These are phyloP conservation scores for Pygoscelis adeliae DNA, from an alignment of 2,113 vertebrate species.

Conservation along the genomic window DNA sequence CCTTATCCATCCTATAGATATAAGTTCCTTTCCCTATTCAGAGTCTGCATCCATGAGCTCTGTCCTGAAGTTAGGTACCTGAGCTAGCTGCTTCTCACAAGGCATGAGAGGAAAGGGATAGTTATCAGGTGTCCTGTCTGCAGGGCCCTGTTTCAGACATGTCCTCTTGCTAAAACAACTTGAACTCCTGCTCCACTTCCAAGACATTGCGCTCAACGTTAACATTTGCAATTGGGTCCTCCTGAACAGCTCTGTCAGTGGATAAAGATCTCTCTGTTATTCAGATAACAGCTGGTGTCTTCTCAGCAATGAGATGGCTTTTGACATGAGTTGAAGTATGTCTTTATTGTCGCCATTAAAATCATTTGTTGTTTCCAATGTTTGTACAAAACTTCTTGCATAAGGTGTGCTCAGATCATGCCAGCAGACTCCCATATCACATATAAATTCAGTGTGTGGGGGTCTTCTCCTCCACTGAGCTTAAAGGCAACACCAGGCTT, in stretches of 20 bases:
- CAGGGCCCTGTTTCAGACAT: neutral
- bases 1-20: neutral
- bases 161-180: neutral
- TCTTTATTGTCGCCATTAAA: neutral
- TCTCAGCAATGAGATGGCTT: neutral
- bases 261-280: rapidly evolving
- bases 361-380: neutral
- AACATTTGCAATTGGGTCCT: neutral
- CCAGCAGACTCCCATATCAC: neutral
- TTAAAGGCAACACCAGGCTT: neutral
- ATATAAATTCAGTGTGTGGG: neutral
- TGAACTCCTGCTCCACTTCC: neutral
- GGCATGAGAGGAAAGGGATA: neutral
- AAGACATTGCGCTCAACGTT: neutral
- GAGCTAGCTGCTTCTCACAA: neutral
- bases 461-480: neutral
- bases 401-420: neutral
- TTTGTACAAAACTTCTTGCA: neutral
- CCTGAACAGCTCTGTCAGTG: neutral
- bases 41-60: neutral
- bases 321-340: rapidly evolving
- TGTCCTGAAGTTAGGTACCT: neutral
- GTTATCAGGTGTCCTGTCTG: neutral
- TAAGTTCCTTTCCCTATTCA: neutral
- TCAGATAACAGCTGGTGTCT: neutral